These are phyloP conservation scores for Streblospio benedicti DNA, from an alignment of 1,140 invertebrate genomes.

Conservation along the genomic window DNA sequence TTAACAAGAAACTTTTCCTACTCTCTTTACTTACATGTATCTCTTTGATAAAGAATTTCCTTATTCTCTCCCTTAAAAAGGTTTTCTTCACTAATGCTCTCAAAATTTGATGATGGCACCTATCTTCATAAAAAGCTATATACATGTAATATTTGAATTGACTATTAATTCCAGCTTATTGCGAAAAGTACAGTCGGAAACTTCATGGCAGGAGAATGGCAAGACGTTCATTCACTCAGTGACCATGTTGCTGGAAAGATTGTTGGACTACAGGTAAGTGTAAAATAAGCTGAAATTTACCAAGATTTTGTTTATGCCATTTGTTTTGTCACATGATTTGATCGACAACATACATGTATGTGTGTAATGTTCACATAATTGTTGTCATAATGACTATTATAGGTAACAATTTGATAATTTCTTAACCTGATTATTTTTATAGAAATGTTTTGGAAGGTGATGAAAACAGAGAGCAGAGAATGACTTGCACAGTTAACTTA, in stretches of 20 bases:
- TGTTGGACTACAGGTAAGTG: slow-evolving; percentile 69
- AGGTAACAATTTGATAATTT: not conserved
- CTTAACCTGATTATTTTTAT: not conserved
- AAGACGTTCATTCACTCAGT: slow-evolving; percentile 84
- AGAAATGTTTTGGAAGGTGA: slow-evolving; percentile 83
- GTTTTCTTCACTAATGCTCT: too few relatives aligned
- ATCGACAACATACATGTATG: not conserved
- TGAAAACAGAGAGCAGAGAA: slow-evolving; percentile 73
- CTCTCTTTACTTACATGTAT: too few relatives aligned
- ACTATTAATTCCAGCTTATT: slow-evolving; percentile 58
- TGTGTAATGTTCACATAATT: not conserved
- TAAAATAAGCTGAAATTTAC: not conserved
- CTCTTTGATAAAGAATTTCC: too few relatives aligned
- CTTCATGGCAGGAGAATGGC: slow-evolving; percentile 80
- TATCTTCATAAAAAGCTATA: too few relatives aligned
- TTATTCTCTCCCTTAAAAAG: too few relatives aligned
- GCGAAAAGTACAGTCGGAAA: slow-evolving; percentile 75
- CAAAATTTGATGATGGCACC: too few relatives aligned
- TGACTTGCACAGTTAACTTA: slow-evolving; percentile 21
- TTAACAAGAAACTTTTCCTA: too few relatives aligned
- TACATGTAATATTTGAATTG: slow-evolving; percentile 29
- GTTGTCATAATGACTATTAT: not conserved
- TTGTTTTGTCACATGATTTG: not conserved
- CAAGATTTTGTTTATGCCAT: not conserved
- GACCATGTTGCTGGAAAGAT: slow-evolving; percentile 72